Conservation (phyloP, 2,797 vertebrate species). For the Propithecus deckenii region DNA sequence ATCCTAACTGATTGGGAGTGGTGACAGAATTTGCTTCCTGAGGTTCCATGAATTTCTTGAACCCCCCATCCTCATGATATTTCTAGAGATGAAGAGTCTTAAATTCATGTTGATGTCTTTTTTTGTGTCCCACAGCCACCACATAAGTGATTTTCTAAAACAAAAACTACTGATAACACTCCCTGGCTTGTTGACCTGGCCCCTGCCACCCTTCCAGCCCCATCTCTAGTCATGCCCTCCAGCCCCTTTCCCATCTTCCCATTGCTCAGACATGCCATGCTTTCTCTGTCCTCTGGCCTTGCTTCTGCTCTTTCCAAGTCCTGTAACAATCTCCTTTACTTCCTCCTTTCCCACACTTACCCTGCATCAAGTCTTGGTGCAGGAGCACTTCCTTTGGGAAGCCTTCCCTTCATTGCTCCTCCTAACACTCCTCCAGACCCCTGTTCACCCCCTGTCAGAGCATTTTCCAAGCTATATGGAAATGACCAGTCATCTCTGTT, state of each 20-base stretch:
- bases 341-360: not conserved
- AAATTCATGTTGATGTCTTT: not conserved
- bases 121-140: not conserved
- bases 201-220: not conserved
- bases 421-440: not conserved
- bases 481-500: slow-evolving; percentile 12
- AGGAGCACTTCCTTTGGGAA: not conserved
- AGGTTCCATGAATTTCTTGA: not conserved
- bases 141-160: not conserved
- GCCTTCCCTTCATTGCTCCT: not conserved
- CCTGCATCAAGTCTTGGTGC: not conserved
- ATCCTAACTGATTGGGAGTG: not conserved
- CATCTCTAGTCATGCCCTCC: not conserved
- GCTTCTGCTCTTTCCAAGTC: not conserved
- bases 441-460: not conserved
- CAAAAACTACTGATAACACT: not conserved
- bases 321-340: not conserved
- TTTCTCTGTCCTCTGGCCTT: not conserved
- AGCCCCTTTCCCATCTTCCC: not conserved
- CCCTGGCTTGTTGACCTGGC: not conserved
- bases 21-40: not conserved
- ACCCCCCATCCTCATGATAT: not conserved
- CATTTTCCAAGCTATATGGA: not conserved
- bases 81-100: not conserved
- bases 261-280: not conserved